A percentile compares a stretch with the other conserved stretches of the same genome.
phyloP scores from a whole-genome alignment of 2,888 invertebrate species.

The Clostera curtula region DNA sequence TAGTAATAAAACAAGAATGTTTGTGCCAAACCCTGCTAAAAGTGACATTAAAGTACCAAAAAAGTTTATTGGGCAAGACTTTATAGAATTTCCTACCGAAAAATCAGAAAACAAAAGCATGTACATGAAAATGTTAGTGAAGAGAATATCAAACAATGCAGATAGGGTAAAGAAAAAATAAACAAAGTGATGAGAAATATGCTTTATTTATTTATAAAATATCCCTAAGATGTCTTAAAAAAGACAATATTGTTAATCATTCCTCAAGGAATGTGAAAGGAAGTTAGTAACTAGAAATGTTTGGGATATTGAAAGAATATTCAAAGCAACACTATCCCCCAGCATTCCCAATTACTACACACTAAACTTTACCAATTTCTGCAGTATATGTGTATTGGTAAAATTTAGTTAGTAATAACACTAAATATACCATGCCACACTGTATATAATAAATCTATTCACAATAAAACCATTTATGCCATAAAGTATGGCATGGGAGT shows the following conservation, averaged over 20 bases:
- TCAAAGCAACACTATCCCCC: constrained; percentile 20
- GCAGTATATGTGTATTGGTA: constrained; percentile 22
- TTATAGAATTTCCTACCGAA: constrained; percentile 44
- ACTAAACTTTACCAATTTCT: constrained; percentile 40
- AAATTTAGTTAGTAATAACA: constrained; percentile 37
- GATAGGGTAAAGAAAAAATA: constrained; percentile 48
- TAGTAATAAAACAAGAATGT: constrained; percentile 47
- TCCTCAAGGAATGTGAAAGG: constrained; percentile 48
- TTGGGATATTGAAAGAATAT: constrained; percentile 18
- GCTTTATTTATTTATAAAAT: constrained; percentile 45
- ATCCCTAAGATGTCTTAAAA: constrained; percentile 60
- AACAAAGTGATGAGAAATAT: constrained; percentile 30
- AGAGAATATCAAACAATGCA: constrained; percentile 54
- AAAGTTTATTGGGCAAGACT: constrained; percentile 48
- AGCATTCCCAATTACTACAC: constrained; percentile 36
- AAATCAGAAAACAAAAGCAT: too few relatives aligned
- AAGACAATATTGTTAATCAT: constrained; percentile 56
- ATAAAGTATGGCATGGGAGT: constrained; percentile 48
- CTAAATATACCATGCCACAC: constrained; percentile 39
- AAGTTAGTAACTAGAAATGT: constrained; percentile 38
- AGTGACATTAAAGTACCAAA: constrained; percentile 15
- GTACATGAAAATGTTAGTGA: constrained; percentile 59
- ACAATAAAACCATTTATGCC: constrained; percentile 26
- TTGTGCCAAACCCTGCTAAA: constrained; percentile 32
- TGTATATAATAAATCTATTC: constrained; percentile 28